A percentile compares a stretch with the other conserved stretches of the same genome.
Evolutionary conservation across 2,888 invertebrate genomes (phyloP).

Genomic region (Panopea generosa): DNA sequence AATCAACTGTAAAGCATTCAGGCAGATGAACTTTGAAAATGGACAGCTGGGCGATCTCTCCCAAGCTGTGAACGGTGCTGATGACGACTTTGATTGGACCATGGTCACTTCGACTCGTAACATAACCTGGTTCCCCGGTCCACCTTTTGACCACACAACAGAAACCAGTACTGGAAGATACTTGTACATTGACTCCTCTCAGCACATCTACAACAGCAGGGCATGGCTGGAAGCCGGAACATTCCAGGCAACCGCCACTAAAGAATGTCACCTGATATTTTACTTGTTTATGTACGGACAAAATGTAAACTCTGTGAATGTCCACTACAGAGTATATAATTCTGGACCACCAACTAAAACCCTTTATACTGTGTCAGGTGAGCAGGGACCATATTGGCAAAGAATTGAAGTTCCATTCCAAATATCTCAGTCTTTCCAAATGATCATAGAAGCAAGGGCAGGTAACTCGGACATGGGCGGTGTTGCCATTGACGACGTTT

Average conservation of each 20-base stretch:
- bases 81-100: constrained; percentile 79
- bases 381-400: constrained; percentile 79
- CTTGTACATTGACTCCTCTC: constrained; percentile 76
- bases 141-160: constrained; percentile 76
- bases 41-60: constrained; percentile 63
- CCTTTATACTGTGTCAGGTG: constrained; percentile 60
- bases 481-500: constrained; percentile 83
- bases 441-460: constrained; percentile 79
- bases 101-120: constrained; percentile 50
- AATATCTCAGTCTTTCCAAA: constrained; percentile 69
- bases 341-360: constrained; percentile 71
- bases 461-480: constrained; percentile 78
- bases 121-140: constrained; percentile 65
- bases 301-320: constrained; percentile 69
- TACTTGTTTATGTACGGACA: constrained; percentile 80
- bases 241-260: constrained; percentile 58
- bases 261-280: constrained; percentile 70
- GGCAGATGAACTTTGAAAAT: constrained; percentile 73
- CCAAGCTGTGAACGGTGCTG: constrained; percentile 68
- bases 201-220: constrained; percentile 65
- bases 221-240: constrained; percentile 74
- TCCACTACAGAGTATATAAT: constrained; percentile 72
- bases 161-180: constrained; percentile 74
- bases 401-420: constrained; percentile 65
- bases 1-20: constrained; percentile 66